These are phyloP conservation scores for Bradypodion pumilum DNA, from an alignment of 2,797 vertebrate genomes.

Conservation along the genomic window DNA sequence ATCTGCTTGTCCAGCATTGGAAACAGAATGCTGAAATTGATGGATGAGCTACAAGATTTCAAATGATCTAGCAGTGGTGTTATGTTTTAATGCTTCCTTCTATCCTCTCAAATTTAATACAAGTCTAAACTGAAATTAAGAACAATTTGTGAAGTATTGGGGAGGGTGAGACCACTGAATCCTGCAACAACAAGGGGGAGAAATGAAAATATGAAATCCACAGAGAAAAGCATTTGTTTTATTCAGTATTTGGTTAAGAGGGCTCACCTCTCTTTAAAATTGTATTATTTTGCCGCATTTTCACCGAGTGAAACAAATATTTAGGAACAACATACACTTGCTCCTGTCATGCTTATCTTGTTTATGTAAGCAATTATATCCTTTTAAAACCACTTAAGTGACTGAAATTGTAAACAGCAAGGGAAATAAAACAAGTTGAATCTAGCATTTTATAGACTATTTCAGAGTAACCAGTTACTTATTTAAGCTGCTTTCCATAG, in stretches of 20 bases:
- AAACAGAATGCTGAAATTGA: background rate
- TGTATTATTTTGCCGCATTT: accelerated
- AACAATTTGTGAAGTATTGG: conserved; percentile 29
- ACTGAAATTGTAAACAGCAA: conserved; percentile 19
- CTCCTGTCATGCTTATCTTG: conserved; percentile 25
- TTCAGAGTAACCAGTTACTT: background rate
- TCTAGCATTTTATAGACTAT: conserved; percentile 29
- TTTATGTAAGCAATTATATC: conserved; percentile 34
- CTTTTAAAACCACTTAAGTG: conserved; percentile 35
- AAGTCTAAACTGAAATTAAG: conserved; percentile 7
- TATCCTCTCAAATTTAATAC: conserved; percentile 35
- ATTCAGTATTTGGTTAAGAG: background rate
- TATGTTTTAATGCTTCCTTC: background rate
- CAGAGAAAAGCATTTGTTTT: background rate
- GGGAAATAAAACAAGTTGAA: conserved; percentile 11
- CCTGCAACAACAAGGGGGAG: background rate
- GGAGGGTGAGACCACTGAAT: background rate
- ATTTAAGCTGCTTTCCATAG: background rate
- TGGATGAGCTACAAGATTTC: background rate
- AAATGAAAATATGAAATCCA: background rate
- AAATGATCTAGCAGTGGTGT: background rate
- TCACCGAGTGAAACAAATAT: conserved; percentile 6
- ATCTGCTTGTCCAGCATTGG: background rate
- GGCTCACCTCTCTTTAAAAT: background rate
- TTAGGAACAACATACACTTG: conserved; percentile 15